Conservation (phyloP, 2,113 vertebrate genomes). For the Gallinago jamesoni region DNA sequence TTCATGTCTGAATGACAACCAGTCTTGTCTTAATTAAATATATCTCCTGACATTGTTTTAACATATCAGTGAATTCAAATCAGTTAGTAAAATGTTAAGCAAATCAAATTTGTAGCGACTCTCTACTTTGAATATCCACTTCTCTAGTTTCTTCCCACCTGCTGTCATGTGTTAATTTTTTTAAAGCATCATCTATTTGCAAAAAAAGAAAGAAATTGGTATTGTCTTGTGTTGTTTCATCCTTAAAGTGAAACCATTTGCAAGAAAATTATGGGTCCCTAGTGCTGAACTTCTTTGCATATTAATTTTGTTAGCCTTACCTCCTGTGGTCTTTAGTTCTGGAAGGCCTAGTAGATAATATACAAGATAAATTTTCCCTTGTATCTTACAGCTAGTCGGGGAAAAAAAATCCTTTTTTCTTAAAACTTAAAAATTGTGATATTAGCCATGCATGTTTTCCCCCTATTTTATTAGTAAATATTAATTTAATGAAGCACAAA, state of each 20-base stretch:
- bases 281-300: slow-evolving; percentile 96
- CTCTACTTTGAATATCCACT: slow-evolving; percentile 85
- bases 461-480: slow-evolving; percentile 62
- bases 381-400: slow-evolving; percentile 70
- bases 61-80: slow-evolving; percentile 81
- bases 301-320: slow-evolving; percentile 99
- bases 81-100: slow-evolving; percentile 86
- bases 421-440: slow-evolving; percentile 72
- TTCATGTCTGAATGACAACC: slow-evolving; percentile 53
- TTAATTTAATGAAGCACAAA: slow-evolving; percentile 65
- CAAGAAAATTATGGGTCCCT: slow-evolving; percentile 96
- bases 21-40: slow-evolving; percentile 75
- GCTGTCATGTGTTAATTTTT: slow-evolving; percentile 92
- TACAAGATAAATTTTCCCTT: slow-evolving; percentile 81
- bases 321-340: slow-evolving; percentile 91
- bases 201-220: slow-evolving; percentile 82
- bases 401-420: slow-evolving; percentile 70
- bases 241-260: slow-evolving; percentile 93
- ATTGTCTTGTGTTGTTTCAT: slow-evolving; percentile 92
- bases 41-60: slow-evolving; percentile 69
- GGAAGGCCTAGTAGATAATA: slow-evolving; percentile 89
- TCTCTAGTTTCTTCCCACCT: slow-evolving; percentile 87
- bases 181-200: slow-evolving; percentile 86
- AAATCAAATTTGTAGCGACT: slow-evolving; percentile 81
- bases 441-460: slow-evolving; percentile 29